Percentiles rank a stretch among this genome's conserved stretches.
These are phyloP conservation scores for Coelopa pilipes DNA, from an alignment of 2,888 invertebrate genomes.

Conservation along the genomic window DNA sequence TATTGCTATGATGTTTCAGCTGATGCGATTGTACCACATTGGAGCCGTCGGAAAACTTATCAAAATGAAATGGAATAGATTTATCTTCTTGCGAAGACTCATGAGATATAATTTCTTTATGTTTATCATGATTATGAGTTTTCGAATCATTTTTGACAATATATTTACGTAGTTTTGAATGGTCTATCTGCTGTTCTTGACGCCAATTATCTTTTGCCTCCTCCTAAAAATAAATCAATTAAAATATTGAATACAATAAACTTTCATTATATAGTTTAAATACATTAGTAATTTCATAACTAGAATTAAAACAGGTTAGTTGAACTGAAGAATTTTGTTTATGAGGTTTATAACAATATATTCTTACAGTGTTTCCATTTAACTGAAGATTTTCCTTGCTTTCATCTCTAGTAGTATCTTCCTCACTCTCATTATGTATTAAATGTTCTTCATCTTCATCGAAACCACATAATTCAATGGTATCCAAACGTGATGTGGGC, in stretches of 20 bases:
- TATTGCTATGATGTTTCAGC: constrained; percentile 1
- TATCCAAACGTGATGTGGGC: constrained; percentile 63
- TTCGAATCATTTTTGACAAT: constrained; percentile 37
- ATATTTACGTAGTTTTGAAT: constrained; percentile 34
- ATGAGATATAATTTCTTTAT: constrained; percentile 10
- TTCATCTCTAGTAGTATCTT: constrained; percentile 43
- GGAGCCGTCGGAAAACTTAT: constrained; percentile 47
- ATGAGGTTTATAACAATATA: too few relatives aligned
- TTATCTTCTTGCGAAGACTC: constrained; percentile 37
- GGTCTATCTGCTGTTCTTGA: constrained; percentile 29
- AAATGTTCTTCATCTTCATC: constrained; percentile 57
- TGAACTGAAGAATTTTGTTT: too few relatives aligned
- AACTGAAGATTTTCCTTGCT: constrained; percentile 45
- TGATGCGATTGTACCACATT: constrained; percentile 26
- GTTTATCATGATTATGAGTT: constrained; percentile 30
- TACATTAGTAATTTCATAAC: too few relatives aligned
- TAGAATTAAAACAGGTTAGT: too few relatives aligned
- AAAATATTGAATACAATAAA: neutral
- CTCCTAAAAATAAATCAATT: constrained; percentile 31
- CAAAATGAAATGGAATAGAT: constrained; percentile 48
- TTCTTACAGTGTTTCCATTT: constrained; percentile 50
- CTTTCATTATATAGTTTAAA: too few relatives aligned
- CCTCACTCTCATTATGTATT: constrained; percentile 33
- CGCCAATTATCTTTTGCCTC: constrained; percentile 37
- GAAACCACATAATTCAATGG: constrained; percentile 63